Base-by-base conservation (phyloP, 2,113 vertebrate species). In the Acanthisitta chloris region DNA sequence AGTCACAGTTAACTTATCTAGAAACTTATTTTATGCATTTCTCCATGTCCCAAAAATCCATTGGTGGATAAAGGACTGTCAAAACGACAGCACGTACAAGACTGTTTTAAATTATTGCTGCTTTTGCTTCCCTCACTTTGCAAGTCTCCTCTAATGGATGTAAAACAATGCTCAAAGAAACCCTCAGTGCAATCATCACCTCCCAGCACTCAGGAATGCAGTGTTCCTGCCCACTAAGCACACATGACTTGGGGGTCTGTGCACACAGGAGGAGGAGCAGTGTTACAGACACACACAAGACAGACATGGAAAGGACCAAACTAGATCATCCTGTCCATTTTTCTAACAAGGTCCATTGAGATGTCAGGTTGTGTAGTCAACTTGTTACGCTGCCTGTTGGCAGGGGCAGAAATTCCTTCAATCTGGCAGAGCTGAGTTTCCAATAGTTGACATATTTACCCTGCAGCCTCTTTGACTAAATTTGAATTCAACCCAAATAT, bases 401-500 rank as follows among this genome's bases (percentile, higher is more conserved):
- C 90, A 86, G 78, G 62, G 76, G 45, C 73, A 95, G 95, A 92
- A 96, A 92, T 86, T 73, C 88, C 84, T 96, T 81, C 82, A 49
- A 15, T 67, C 77, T 38, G 64, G 74, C 89, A 91, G 81, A 74
- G 55, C 31, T 86, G 72, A 67, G 92, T 91, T 97, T 88, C 83
- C 78, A 90, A 86, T 71, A 88, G 90, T 11, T 96, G 96, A 96
- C 84, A 57, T 93, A 94, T 94, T 92, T 96, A 94, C 93, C 74
- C 90, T 91, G 81, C 74, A 72, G 86, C 51, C 55, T 95, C 94
- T 79, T 64, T 62, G 93, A 97, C 84, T 95, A 79, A 91, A 94
- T 95, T 54, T 92, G 93, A 97, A 97, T 93, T 84, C 84, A 79
- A 42, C 86, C 95, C 87, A 97, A 95, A 94, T 55, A 86, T 24